Percentiles rank a stretch among this genome's conserved stretches.
Evolutionary conservation across 2,113 vertebrate genomes (phyloP).

Genomic region (Chionodraco myersi): DNA sequence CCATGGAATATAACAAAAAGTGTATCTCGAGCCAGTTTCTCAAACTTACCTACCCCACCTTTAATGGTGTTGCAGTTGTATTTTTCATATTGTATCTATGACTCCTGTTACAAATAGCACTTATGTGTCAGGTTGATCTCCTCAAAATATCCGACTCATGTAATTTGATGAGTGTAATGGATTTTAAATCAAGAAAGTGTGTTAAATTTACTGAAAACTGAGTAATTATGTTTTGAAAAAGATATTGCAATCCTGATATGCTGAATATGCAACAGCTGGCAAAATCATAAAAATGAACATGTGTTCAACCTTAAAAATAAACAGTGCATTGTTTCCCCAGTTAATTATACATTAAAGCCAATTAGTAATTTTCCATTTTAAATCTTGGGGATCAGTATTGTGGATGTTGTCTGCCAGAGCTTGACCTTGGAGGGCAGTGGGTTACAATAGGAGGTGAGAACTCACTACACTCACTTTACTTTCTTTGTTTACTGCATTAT

Average conservation of each 20-base stretch:
- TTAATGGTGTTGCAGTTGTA: not conserved
- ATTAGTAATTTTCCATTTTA: not conserved
- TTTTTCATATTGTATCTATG: not conserved
- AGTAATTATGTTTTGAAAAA: not conserved
- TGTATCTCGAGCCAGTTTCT: too few species aligned
- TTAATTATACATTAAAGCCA: conserved; percentile 2
- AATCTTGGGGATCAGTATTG: not conserved
- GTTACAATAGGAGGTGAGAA: conserved; percentile 4
- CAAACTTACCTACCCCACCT: too few species aligned
- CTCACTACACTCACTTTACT: conserved; percentile 39
- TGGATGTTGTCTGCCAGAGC: conserved; percentile 1
- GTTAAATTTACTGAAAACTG: not conserved
- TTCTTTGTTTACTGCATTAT: conserved; percentile 23
- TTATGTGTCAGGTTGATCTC: not conserved
- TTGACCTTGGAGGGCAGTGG: conserved; percentile 59
- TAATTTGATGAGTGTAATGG: not conserved
- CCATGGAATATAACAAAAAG: too few species aligned
- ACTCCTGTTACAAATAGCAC: not conserved
- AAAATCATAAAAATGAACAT: not conserved
- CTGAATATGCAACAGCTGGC: not conserved
- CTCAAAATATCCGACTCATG: not conserved
- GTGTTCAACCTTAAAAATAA: not conserved
- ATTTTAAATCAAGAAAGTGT: not conserved
- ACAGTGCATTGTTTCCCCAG: conserved; percentile 1
- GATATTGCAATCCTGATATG: not conserved